phyloP scores from a whole-genome alignment of 2,888 invertebrate genomes.

The Aspidiotus destructor region DNA sequence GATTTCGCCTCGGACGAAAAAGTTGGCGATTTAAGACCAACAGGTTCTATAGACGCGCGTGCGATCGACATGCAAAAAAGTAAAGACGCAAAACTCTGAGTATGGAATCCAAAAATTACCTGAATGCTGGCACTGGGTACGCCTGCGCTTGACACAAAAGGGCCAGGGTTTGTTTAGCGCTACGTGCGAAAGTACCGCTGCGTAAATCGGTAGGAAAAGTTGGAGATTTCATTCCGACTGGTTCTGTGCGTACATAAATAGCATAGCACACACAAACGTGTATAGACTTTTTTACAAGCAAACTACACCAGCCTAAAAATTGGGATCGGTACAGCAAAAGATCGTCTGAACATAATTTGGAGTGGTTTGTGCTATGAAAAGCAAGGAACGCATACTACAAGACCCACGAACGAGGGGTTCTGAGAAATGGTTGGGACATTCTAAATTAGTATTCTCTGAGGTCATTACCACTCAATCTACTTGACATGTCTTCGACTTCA shows the following conservation, averaged over 20 bases:
- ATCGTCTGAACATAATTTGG: too few species aligned
- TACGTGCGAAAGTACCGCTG: slow-evolving; percentile 30
- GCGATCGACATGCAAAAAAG: slow-evolving; percentile 16
- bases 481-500: too few species aligned
- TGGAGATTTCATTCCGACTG: slow-evolving; percentile 44
- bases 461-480: too few species aligned
- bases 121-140: slow-evolving; percentile 50
- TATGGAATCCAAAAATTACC: slow-evolving; percentile 41
- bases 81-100: too few species aligned
- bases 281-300: background rate
- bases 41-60: slow-evolving; percentile 38
- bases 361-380: too few species aligned
- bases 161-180: slow-evolving; percentile 36
- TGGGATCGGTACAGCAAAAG: too few species aligned
- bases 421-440: too few species aligned
- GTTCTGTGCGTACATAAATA: slow-evolving; percentile 39
- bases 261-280: background rate
- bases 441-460: too few species aligned
- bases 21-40: slow-evolving; percentile 53
- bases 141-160: slow-evolving; percentile 49
- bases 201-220: slow-evolving; percentile 42
- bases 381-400: too few species aligned
- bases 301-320: too few species aligned
- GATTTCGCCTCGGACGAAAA: slow-evolving; percentile 49
- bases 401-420: too few species aligned